Evolutionary conservation across 2,888 invertebrate genomes (phyloP), one percentile per base, ranked within the genome.

Genomic region (Rambutsinella grinnellia): DNA sequence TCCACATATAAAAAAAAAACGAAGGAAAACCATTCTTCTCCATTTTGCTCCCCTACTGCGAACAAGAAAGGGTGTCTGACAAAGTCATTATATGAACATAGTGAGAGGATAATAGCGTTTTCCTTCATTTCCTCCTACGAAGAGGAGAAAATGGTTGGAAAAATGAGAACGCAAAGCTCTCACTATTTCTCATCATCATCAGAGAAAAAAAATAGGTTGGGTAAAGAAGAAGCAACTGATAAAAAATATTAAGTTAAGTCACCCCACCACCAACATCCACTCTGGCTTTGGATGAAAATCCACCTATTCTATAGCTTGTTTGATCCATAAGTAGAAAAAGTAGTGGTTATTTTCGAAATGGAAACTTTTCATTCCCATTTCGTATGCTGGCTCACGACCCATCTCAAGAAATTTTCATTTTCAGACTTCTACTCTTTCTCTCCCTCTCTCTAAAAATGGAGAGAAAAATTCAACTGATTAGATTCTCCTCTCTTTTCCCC

Each of bases 41-140:
- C 49, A 19, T 47, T 60, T 24, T 70, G 66, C 66, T 74, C 74
- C 67, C 74, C 74, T 36, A 68, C 75, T 62, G 67, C 23, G 68
- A 46, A 27, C 47, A 67, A 74, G 49, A 75, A 75, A 68, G 68
- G 75, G 68, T 67, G 68, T 68, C 75, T 75, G 75, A 75, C 75
- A 75, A 75, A 75, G 75, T 75, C 75, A 75, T 75, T 75, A 62
- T 75, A 62, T 53, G 57, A 65, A 51, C 71, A 51, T 63, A 58
- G 61, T 36, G 67, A 47, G 60, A 74, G 58, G 51, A 74, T 74
- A 74, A 74, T 66, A 67, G 46, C 61, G 54, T 65, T 65, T 72
- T 66, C 28, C 28, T 28, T 57, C 44, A 36, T 36, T 36, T 36
- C 13, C 36, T 36, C 36, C 13, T n/a, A 13, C 13, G 17, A 53